These are phyloP conservation scores for Tetrax tetrax DNA, from an alignment of 2,113 vertebrate genomes.

Conservation along the genomic window DNA sequence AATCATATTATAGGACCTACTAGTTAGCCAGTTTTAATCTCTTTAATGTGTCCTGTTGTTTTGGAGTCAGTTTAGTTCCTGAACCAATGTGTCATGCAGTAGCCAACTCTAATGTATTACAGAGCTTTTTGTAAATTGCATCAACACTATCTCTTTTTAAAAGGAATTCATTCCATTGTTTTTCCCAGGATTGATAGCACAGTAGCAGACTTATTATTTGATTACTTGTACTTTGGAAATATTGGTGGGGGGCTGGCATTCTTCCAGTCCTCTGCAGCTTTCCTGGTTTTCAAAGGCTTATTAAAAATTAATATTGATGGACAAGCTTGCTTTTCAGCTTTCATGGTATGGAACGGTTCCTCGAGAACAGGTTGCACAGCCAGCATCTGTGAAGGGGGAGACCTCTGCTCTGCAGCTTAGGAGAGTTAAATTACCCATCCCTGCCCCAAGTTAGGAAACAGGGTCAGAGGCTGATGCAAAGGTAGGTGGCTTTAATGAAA, in stretches of 20 bases:
- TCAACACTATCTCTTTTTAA: neutral
- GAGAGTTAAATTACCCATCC: neutral
- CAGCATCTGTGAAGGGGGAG: neutral
- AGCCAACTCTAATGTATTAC: neutral
- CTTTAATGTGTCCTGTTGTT: neutral
- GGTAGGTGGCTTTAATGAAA: neutral
- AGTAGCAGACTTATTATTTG: neutral
- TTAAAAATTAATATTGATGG: conserved; percentile 36
- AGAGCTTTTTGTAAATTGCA: conserved; percentile 1
- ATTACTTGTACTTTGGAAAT: neutral
- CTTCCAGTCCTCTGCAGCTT: neutral
- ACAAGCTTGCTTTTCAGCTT: neutral
- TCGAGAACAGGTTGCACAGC: neutral
- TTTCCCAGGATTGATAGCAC: neutral
- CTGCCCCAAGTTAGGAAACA: neutral
- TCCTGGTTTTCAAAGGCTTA: neutral
- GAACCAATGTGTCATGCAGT: neutral
- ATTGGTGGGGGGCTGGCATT: neutral
- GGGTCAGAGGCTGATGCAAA: neutral
- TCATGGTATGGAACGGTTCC: neutral
- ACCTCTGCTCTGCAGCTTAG: neutral
- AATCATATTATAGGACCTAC: neutral
- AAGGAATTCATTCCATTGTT: neutral
- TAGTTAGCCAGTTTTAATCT: neutral
- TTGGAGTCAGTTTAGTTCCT: neutral